These are phyloP conservation scores for Cliona cf. orientalis DNA, from an alignment of 37 sponge, comb jelly and placozoan genomes.

Conservation along the genomic window DNA sequence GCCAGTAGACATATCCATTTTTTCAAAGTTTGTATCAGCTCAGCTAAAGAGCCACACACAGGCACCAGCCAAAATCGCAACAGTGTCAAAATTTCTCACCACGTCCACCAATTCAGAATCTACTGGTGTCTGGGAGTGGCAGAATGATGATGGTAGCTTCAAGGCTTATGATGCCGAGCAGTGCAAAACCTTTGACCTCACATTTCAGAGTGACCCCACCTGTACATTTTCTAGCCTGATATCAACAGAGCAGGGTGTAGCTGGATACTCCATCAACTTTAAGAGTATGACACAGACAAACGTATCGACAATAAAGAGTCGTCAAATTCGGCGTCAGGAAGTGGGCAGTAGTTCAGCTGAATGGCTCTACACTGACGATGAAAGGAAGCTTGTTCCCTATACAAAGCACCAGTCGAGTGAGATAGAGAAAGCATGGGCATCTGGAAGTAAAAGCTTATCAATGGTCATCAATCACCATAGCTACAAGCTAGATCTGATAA, in stretches of 20 bases:
- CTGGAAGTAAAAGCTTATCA: not conserved
- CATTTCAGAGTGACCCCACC: not conserved
- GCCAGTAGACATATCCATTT: not conserved
- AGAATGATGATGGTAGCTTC: slow-evolving; percentile 44
- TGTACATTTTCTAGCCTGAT: not conserved
- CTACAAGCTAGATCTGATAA: not conserved
- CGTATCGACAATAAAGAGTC: not conserved
- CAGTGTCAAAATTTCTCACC: not conserved
- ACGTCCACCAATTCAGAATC: not conserved
- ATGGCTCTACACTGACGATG: slow-evolving; percentile 52
- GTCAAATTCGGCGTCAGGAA: not conserved
- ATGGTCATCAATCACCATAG: not conserved
- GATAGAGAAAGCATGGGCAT: not conserved
- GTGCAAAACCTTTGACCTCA: not conserved
- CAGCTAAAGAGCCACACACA: not conserved
- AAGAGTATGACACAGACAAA: slow-evolving; percentile 2
- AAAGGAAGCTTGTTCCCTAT: slow-evolving; percentile 29
- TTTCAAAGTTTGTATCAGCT: not conserved
- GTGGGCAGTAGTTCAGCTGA: not conserved
- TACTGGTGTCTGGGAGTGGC: slow-evolving; percentile 32
- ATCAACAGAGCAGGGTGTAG: not conserved
- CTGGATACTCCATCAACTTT: not conserved
- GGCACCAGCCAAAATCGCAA: not conserved
- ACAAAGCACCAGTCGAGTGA: not conserved
- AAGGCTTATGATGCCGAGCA: not conserved